Conservation (phyloP, 2,797 vertebrate species). For the Tarsius wallacei region DNA sequence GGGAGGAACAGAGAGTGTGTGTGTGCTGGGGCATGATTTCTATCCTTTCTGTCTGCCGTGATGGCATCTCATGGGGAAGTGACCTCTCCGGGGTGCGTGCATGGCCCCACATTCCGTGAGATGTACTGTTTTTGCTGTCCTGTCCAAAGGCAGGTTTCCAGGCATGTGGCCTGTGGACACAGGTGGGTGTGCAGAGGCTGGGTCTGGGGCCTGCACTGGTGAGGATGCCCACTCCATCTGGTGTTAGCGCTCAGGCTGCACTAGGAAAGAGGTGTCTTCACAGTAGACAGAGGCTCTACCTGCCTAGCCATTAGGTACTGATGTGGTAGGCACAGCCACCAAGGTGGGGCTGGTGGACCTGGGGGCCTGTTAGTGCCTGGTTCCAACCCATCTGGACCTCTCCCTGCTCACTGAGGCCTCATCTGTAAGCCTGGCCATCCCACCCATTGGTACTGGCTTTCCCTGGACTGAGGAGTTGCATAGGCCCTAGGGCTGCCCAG, state of each 20-base stretch:
- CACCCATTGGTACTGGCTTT: not conserved
- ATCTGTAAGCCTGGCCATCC: not conserved
- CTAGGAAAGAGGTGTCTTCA: not conserved
- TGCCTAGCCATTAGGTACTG: not conserved
- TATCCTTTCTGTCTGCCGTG: not conserved
- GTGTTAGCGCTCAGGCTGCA: accelerated
- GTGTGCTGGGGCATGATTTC: not conserved
- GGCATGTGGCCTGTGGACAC: not conserved
- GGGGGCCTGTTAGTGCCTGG: not conserved
- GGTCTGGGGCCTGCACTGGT: not conserved
- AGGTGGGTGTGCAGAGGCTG: not conserved
- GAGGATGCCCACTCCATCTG: not conserved
- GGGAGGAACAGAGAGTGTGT: conserved; percentile 47
- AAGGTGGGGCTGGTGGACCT: not conserved
- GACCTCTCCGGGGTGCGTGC: not conserved
- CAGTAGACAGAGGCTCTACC: not conserved
- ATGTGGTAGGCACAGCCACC: not conserved
- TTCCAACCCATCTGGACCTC: not conserved
- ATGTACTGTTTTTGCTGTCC: accelerated
- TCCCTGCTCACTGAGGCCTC: not conserved
- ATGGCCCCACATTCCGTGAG: not conserved
- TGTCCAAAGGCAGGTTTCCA: not conserved
- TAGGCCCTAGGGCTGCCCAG: not conserved
- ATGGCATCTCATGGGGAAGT: not conserved
- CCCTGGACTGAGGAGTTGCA: not conserved